A percentile compares a stretch with the other conserved stretches of the same genome.
These are phyloP conservation scores for Gonatopus flavifemur DNA, from an alignment of 1,140 invertebrate species.

Conservation along the genomic window DNA sequence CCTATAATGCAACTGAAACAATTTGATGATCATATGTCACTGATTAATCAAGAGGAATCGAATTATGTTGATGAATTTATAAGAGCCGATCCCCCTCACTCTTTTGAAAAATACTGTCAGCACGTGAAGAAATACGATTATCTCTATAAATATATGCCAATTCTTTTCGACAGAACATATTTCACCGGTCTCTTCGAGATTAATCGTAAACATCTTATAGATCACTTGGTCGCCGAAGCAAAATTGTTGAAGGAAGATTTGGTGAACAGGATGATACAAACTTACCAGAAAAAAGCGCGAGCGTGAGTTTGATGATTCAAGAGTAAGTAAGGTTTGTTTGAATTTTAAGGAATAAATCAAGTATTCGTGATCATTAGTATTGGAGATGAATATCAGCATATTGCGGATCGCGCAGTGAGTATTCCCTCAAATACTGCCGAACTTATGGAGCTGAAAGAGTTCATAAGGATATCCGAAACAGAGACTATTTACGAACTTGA, in stretches of 20 bases:
- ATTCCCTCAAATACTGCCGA: conserved; percentile 81
- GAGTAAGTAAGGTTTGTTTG: conserved; percentile 10
- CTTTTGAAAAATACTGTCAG: conserved; percentile 69
- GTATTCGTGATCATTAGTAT: conserved; percentile 64
- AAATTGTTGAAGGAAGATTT: conserved; percentile 71
- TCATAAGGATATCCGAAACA: conserved; percentile 75
- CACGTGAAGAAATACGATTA: conserved; percentile 68
- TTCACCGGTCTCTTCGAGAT: conserved; percentile 85
- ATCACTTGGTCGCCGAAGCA: conserved; percentile 68
- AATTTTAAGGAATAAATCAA: conserved; percentile 15
- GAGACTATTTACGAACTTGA: conserved; percentile 75
- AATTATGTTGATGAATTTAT: conserved; percentile 71
- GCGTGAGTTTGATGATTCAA: conserved; percentile 62
- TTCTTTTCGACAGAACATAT: conserved; percentile 67
- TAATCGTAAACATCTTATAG: conserved; percentile 78
- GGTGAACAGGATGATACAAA: conserved; percentile 71
- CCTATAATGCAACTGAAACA: conserved; percentile 71
- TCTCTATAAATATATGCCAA: conserved; percentile 66
- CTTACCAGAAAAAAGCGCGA: conserved; percentile 79
- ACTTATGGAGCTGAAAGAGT: conserved; percentile 79
- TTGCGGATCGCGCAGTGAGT: conserved; percentile 76
- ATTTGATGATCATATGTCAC: conserved; percentile 78
- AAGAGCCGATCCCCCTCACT: conserved; percentile 59
- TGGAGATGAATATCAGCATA: conserved; percentile 81
- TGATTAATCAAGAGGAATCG: conserved; percentile 76